Evolutionary conservation across 2,888 invertebrate species (phyloP).

Genomic region (Drosophila pseudotakahashii): DNA sequence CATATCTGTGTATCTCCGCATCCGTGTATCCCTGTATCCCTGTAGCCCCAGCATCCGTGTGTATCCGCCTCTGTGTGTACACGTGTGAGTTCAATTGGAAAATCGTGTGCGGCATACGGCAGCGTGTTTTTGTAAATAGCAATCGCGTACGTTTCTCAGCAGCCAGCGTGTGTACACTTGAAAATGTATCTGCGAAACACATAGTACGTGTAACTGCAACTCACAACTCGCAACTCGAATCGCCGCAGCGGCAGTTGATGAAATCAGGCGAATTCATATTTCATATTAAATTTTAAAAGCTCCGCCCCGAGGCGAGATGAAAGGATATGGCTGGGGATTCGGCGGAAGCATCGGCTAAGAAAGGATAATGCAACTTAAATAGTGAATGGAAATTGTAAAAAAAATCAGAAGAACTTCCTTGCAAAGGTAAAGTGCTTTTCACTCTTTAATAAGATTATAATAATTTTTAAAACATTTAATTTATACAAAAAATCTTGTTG

Average conservation of each 20-base stretch:
- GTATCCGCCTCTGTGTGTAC: constrained; percentile 49
- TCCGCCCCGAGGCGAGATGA: constrained; percentile 14
- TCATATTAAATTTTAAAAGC: constrained; percentile 30
- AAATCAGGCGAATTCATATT: constrained; percentile 35
- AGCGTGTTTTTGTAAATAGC: constrained; percentile 68
- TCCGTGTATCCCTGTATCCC: constrained; percentile 9
- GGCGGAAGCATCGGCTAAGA: not conserved
- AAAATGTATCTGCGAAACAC: constrained; percentile 53
- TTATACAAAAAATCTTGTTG: no score
- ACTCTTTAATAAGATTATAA: no score
- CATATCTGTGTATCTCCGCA: constrained; percentile 30
- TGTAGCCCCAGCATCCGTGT: not conserved
- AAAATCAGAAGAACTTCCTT: no score
- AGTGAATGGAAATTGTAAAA: not conserved
- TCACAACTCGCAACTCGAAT: constrained; percentile 1
- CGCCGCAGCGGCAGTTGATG: constrained; percentile 21
- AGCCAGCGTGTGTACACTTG: constrained; percentile 46
- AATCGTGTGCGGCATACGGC: constrained; percentile 82
- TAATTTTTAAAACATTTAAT: no score
- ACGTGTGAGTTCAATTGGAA: constrained; percentile 83
- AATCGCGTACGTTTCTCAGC: constrained; percentile 59
- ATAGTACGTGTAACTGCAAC: constrained; percentile 12
- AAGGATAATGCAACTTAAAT: not conserved
- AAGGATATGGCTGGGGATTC: not conserved
- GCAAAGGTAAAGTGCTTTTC: no score